Conservation (phyloP, 2,888 invertebrate species). For the Thecophora atra region DNA sequence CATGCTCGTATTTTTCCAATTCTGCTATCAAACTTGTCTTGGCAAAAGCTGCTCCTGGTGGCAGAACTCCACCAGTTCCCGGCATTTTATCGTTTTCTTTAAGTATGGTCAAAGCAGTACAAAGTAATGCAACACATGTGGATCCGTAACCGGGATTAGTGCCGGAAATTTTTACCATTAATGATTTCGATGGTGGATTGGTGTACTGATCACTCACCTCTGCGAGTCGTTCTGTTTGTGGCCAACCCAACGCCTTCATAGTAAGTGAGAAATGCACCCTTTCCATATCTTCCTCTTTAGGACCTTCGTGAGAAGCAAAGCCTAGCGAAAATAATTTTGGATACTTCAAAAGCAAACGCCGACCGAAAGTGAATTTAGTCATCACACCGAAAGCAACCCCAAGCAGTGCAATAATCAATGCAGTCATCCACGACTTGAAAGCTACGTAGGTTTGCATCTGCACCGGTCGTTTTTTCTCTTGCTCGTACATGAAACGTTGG, state of each 20-base stretch:
- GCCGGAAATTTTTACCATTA: constrained; percentile 72
- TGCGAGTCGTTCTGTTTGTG: constrained; percentile 68
- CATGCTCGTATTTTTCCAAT: constrained; percentile 73
- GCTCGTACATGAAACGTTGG: constrained; percentile 78
- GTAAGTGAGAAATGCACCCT: constrained; percentile 74
- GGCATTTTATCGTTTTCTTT: constrained; percentile 82
- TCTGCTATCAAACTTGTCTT: constrained; percentile 81
- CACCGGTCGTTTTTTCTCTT: constrained; percentile 76
- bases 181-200: constrained; percentile 72
- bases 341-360: constrained; percentile 74
- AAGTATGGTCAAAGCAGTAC: constrained; percentile 79
- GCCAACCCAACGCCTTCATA: constrained; percentile 84
- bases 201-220: constrained; percentile 68
- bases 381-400: constrained; percentile 73
- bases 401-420: constrained; percentile 68
- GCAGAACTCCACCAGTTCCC: constrained; percentile 83
- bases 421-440: constrained; percentile 68
- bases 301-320: constrained; percentile 73
- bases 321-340: constrained; percentile 80
- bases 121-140: constrained; percentile 78
- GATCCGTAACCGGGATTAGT: constrained; percentile 78
- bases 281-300: constrained; percentile 71
- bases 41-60: constrained; percentile 87
- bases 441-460: constrained; percentile 82
- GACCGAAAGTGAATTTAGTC: constrained; percentile 72